These are phyloP conservation scores for Sceloporus undulatus DNA, from an alignment of 2,113 vertebrate genomes.

Conservation along the genomic window DNA sequence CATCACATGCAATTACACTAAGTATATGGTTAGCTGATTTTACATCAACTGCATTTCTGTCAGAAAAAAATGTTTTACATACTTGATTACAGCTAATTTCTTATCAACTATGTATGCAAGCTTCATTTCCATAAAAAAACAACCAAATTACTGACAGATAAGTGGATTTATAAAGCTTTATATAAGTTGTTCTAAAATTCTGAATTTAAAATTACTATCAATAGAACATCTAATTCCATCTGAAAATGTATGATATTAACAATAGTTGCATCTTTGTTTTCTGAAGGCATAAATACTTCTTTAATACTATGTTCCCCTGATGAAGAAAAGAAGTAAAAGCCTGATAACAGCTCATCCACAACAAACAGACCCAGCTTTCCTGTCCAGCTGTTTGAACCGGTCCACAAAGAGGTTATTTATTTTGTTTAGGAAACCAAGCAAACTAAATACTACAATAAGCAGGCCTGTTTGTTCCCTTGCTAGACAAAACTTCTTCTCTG, in stretches of 20 bases:
- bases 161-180: background rate
- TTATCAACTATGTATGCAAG: slow-evolving; percentile 23
- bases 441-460: background rate
- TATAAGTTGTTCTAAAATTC: background rate
- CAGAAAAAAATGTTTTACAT: slow-evolving; percentile 37
- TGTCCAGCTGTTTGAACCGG: too few species aligned
- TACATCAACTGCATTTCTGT: background rate
- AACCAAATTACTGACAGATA: background rate
- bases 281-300: background rate
- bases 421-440: background rate
- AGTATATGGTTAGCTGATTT: background rate
- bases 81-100: slow-evolving; percentile 15
- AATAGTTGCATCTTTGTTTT: background rate
- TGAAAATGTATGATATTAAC: background rate
- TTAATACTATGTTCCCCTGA: too few species aligned
- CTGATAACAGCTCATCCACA: too few species aligned
- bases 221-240: background rate
- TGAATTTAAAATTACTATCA: background rate
- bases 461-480: background rate
- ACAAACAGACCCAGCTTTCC: too few species aligned
- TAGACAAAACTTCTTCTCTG: too few species aligned
- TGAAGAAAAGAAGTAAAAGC: background rate
- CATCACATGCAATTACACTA: slow-evolving; percentile 8
- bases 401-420: too few species aligned
- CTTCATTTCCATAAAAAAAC: slow-evolving; percentile 32